These are phyloP conservation scores for Celastrina argiolus DNA, from an alignment of 2,888 invertebrate species.

Conservation along the genomic window DNA sequence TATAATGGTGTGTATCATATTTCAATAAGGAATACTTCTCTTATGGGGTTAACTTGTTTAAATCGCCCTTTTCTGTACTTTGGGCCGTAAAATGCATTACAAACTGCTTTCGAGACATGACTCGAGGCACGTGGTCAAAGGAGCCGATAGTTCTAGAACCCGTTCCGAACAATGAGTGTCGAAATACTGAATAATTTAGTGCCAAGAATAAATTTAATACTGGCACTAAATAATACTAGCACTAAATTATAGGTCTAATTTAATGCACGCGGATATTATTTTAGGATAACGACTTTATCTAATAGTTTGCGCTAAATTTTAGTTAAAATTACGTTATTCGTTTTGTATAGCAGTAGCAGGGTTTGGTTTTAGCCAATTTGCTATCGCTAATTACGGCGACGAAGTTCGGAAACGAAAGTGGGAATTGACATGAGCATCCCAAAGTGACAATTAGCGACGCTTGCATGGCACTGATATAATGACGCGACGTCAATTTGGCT, in stretches of 20 bases:
- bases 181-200: conserved; percentile 18
- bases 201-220: conserved; percentile 7
- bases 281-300: not conserved
- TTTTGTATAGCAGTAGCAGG: not conserved
- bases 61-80: conserved; percentile 11
- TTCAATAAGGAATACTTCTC: too few species aligned
- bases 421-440: too few species aligned
- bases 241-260: conserved; percentile 6
- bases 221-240: not conserved
- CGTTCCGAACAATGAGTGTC: conserved; percentile 16
- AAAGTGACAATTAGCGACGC: too few species aligned
- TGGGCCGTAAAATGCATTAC: not conserved
- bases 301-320: not conserved
- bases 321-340: not conserved
- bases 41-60: too few species aligned
- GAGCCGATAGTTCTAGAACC: conserved; percentile 7
- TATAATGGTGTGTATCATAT: too few species aligned
- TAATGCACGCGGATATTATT: conserved; percentile 1
- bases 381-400: too few species aligned
- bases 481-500: too few species aligned
- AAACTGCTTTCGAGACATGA: conserved; percentile 20
- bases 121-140: conserved; percentile 20
- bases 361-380: too few species aligned
- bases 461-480: too few species aligned
- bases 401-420: too few species aligned